phyloP scores from a whole-genome alignment of 2,797 vertebrate genomes.

The Zenarchopterus dispar region DNA sequence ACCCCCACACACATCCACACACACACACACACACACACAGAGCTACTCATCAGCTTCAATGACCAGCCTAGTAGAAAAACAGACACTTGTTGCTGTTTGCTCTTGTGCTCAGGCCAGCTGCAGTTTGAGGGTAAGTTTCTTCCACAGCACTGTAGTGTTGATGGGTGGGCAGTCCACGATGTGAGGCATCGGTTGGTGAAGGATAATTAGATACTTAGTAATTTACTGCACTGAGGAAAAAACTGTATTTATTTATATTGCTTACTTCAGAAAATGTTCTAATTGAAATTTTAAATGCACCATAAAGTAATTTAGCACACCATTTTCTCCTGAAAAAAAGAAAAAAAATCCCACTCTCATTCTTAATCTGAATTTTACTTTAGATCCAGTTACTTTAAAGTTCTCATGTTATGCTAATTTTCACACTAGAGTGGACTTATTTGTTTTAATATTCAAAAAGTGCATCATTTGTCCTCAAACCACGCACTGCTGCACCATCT shows the following conservation, averaged over 20 bases:
- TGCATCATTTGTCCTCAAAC: neutral
- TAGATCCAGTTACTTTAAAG: neutral
- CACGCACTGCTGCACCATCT: neutral
- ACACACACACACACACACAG: constrained; percentile 30
- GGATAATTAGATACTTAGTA: constrained; percentile 10
- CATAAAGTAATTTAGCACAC: neutral
- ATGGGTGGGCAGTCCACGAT: constrained; percentile 8
- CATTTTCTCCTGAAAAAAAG: too few relatives aligned
- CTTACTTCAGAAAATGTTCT: neutral
- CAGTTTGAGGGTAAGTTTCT: constrained; percentile 37
- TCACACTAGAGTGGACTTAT: neutral
- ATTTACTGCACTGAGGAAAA: neutral
- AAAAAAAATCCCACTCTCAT: neutral
- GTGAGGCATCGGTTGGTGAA: constrained; percentile 2
- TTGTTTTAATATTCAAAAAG: neutral
- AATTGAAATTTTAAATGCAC: neutral
- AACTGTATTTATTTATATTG: constrained; percentile 3
- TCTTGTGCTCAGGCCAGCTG: constrained; percentile 40
- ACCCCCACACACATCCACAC: neutral
- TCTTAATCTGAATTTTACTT: neutral
- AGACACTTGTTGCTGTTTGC: constrained; percentile 66
- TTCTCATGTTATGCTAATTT: neutral
- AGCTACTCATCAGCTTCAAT: constrained; percentile 41
- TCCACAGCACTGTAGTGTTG: constrained; percentile 20
- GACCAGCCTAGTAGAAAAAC: constrained; percentile 44